Base-by-base conservation (phyloP, 2,113 vertebrate species). In the Papio anubis region DNA sequence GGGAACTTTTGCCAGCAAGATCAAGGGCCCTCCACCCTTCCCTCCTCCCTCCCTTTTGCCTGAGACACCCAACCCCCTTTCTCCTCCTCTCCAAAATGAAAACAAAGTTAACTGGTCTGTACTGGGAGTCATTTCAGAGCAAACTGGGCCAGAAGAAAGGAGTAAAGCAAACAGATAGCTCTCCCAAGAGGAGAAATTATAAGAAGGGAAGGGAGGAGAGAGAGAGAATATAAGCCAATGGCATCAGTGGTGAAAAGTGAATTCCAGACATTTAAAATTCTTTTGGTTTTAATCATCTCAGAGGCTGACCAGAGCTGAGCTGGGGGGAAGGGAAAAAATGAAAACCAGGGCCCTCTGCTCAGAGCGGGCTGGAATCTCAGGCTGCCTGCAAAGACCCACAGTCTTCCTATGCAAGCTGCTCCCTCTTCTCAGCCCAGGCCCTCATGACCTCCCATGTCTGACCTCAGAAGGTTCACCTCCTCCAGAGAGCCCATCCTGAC, bases 211-310 rank as follows among this genome's bases (percentile, higher is more conserved):
- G 94, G 72, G 95, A 84, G 70, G 75, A 30, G 70, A 20, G 86
- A 90, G 88, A 35, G 27, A 30, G 94, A 87, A 38, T 96, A 90
- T 70, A 97, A 95, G 93, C 96, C 81, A 96, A 96, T 38, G 64
- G 94, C 90, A 88, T 95, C 95, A 21, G 95, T 87, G 97, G 98
- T 93, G 96, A 97, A 96, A 93, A 98, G 97, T 87, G 97, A 96
- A 98, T 97, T 97, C 97, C 97, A 98, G 97, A 97, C 98, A 96
- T 97, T 97, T 98, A 97, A 98, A 97, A 98, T 98, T 98, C 98
- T 98, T 98, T 98, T 97, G 98, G 97, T 98, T 98, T 98, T 98
- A 98, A 98, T 98, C 98, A 98, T 98, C 97, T 94, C 94, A 64
- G 96, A 97, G 96, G 96, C 96, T 90, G 14, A 95, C 92, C 78